These are phyloP conservation scores for Hassar affinis DNA, from an alignment of 2,113 vertebrate species.

Conservation along the genomic window DNA sequence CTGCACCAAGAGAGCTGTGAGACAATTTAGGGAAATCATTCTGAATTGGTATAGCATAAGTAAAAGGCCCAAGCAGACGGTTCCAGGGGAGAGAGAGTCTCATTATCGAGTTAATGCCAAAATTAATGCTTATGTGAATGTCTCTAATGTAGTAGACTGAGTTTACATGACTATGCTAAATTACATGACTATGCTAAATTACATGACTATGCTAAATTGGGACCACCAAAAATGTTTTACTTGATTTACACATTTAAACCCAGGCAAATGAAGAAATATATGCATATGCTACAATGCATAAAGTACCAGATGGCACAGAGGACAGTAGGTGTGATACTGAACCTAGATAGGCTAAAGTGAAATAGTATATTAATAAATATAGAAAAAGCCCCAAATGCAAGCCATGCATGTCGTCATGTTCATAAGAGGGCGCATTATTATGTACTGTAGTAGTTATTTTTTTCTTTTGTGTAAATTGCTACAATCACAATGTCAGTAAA, in stretches of 20 bases:
- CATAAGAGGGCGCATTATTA: not conserved
- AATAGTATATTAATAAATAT: not conserved
- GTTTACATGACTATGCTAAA: not conserved
- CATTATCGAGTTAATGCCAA: not conserved
- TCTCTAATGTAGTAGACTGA: not conserved
- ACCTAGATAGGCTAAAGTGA: not conserved
- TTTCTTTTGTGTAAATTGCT: not conserved
- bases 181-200: too few relatives aligned
- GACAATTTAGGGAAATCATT: constrained; percentile 71
- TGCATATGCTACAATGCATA: not conserved
- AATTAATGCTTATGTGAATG: constrained; percentile 6
- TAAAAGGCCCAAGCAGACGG: constrained; percentile 41
- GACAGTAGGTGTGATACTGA: not conserved
- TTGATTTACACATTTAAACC: not conserved
- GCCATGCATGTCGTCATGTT: not conserved
- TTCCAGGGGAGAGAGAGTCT: not conserved
- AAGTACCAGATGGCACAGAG: not conserved
- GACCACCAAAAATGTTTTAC: not conserved
- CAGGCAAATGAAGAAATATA: not conserved
- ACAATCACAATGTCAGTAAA: not conserved
- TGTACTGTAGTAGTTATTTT: not conserved
- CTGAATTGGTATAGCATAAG: constrained; percentile 48
- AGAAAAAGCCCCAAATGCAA: not conserved
- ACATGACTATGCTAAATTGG: not conserved
- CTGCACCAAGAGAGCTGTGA: constrained; percentile 50